phyloP scores from a whole-genome alignment of 2,113 vertebrate species.

The Notiomystis cincta region DNA sequence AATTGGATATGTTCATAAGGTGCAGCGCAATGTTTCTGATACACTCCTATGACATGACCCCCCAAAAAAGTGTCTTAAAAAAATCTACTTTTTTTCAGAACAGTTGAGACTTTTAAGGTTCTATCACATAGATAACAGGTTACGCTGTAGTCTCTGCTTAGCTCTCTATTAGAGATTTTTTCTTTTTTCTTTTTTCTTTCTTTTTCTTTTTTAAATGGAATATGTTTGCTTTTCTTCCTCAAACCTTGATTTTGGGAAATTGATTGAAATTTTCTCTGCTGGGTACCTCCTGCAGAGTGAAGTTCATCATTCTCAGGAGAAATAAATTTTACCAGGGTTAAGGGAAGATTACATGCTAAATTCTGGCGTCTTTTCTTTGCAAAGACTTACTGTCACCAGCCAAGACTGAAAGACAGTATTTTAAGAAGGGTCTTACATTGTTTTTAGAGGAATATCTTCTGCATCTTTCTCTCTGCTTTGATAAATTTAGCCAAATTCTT shows the following conservation, averaged over 20 bases:
- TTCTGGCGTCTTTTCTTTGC: not conserved
- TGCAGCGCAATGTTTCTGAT: not conserved
- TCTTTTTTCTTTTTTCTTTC: no score
- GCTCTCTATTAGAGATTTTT: not conserved
- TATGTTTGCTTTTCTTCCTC: not conserved
- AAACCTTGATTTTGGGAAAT: not conserved
- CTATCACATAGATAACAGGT: not conserved
- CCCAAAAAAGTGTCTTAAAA: not conserved
- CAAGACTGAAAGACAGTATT: not conserved
- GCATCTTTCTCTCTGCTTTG: not conserved
- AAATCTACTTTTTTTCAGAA: not conserved
- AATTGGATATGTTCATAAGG: not conserved
- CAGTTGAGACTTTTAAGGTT: not conserved
- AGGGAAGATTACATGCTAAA: not conserved
- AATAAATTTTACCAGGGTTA: not conserved
- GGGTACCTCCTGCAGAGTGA: not conserved
- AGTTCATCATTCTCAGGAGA: not conserved
- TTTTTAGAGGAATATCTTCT: not conserved
- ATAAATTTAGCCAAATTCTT: not conserved
- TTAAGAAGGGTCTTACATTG: not conserved
- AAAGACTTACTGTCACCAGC: not conserved
- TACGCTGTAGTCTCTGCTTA: not conserved
- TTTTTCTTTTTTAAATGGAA: not conserved
- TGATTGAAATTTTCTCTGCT: not conserved
- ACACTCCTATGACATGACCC: not conserved